Base-by-base conservation (phyloP, 2,888 invertebrate species). In the Phrixothrix hirtus region DNA sequence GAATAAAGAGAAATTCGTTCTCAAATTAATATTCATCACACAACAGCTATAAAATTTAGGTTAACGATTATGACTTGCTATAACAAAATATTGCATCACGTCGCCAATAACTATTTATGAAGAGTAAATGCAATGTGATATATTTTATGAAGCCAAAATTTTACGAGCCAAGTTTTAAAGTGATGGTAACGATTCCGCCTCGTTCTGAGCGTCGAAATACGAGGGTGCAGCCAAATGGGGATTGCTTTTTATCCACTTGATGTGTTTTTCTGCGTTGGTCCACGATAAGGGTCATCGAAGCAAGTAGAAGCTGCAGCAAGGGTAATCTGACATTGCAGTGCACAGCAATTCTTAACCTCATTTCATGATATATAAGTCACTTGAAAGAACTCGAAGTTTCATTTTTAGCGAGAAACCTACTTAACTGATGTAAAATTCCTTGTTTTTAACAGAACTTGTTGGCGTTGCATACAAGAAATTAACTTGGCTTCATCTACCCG, bases 171-270 rank as follows among this genome's bases (percentile, higher is more conserved):
- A 62, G 62, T 60, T 63, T 63, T 57, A 62, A 64, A 64, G 59
- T 60, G 62, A 61, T 59, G 59, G 62, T 62, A 64, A 61, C 64
- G 63, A 64, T 63, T 64, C 57, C 51, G 55, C 44, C 59, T 58
- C 52, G 55, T 54, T 59, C 55, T 51, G 58, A 58, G 55, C 49
- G 49, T 41, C 46, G 46, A 49, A 48, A 50, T 50, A 50, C 46
- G 46, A 57, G 61, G 64, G 62, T 53, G 55, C 55, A 57, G 58
- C 59, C 58, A 61, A 62, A 60, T 61, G 53, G 65, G 68, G 59
- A 68, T 68, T 65, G 65, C 69, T 69, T 70, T 69, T 70, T 69
- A 69, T 69, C 69, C 69, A 67, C 69, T 69, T 66, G 70, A 69
- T 66, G 67, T 70, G 69, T 69, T 70, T 70, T 70, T 67, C 68